Evolutionary conservation across 1,140 invertebrate genomes (phyloP), one percentile per base, ranked within the genome.

Genomic region (Lepidostoma basale): DNA sequence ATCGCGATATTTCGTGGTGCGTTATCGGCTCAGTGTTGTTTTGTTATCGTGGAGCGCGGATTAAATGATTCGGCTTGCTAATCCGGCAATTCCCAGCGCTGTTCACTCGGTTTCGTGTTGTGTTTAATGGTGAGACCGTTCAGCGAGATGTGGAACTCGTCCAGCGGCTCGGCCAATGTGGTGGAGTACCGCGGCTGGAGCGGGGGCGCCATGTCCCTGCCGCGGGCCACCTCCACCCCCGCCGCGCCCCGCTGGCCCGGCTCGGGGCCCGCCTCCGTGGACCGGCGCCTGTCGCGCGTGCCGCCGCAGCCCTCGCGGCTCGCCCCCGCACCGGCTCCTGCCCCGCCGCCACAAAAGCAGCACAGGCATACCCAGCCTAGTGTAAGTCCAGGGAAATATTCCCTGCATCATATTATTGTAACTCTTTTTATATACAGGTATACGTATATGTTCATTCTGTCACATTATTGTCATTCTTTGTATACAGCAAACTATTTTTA

Each of bases 261-360:
- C 26, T 70, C 73, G 3, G 69, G 73, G 9, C 68, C 73, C 42
- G 65, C 82, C 16, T 83, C 82, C 0, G 81, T 83, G 67, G 82
- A 83, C 63, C 73, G 82, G 42, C 76, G 82, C 56, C 78, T 80
- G 59, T 54, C 77, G 30, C 81, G 81, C 69, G 75, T 81, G 39
- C 82, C 82, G 2, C 81, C 82, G 3, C 80, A 82, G 63, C 80
- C 81, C 1, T 77, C 74, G 9, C 74, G 81, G n/a, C 80, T 81
- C 22, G 82, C 82, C 10, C 82, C 82, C 0, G 74, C 75, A 12
- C 75, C 79, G 22, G 79, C 78, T 5, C 74, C 78, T 4, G 9
- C 79, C 6, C 74, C 78, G 3, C 16, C 75, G 78, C 68, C 70
- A 73, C 36, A 14, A 39, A 58, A 44, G 56, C 60, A 54, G 28